A percentile compares a stretch with the other conserved stretches of the same genome.
phyloP scores from a whole-genome alignment of 2,888 invertebrate genomes.

The Diogma glabrata region DNA sequence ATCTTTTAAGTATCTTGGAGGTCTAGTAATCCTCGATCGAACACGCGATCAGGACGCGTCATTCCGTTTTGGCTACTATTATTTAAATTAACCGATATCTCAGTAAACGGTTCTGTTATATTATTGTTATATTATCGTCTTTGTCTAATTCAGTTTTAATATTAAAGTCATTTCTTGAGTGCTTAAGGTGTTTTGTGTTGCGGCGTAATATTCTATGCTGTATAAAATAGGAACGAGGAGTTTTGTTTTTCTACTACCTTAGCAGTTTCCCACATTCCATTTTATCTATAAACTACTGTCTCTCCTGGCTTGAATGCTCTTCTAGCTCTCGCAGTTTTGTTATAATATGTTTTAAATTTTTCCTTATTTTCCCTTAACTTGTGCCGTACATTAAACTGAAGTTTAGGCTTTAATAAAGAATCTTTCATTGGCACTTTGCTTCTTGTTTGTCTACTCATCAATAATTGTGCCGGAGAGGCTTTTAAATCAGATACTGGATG shows the following conservation, averaged over 20 bases:
- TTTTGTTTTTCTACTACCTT: too few relatives aligned
- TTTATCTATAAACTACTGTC: background rate
- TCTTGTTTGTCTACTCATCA: background rate
- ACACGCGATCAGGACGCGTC: background rate
- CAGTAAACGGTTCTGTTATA: too few relatives aligned
- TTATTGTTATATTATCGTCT: too few relatives aligned
- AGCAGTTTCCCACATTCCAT: too few relatives aligned
- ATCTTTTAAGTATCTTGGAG: background rate
- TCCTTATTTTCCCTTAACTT: background rate
- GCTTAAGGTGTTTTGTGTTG: background rate
- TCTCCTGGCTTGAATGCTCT: background rate
- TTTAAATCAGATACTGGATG: background rate
- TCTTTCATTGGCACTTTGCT: background rate
- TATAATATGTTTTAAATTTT: background rate
- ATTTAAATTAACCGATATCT: background rate
- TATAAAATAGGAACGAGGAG: too few relatives aligned
- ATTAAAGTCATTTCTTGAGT: background rate
- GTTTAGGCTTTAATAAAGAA: background rate
- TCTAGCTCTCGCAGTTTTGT: background rate
- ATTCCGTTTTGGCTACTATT: background rate
- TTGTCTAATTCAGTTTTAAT: background rate
- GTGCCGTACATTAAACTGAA: background rate
- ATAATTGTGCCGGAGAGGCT: background rate
- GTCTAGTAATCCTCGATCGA: background rate
- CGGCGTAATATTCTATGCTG: fast-evolving